These are phyloP conservation scores for Pilophorus perplexus DNA, from an alignment of 2,888 invertebrate genomes.

Conservation along the genomic window DNA sequence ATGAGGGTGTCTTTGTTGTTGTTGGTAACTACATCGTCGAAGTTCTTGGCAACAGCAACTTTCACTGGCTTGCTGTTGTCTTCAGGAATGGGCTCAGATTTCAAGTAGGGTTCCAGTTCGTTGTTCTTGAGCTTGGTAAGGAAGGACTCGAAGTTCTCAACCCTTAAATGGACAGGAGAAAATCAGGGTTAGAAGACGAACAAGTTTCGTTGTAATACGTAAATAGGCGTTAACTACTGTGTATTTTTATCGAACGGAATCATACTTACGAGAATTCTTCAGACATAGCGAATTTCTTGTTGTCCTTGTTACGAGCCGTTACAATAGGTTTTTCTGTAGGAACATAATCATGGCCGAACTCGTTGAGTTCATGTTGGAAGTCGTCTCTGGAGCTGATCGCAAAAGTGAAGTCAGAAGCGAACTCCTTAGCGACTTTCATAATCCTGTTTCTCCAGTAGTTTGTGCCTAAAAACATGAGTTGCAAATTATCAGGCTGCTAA, in stretches of 20 bases:
- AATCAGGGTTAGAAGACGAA: too few relatives aligned
- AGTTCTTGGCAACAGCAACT: constrained; percentile 94
- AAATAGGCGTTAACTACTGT: too few relatives aligned
- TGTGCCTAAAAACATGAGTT: constrained; percentile 59
- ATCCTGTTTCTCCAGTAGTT: constrained; percentile 99
- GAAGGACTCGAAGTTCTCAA: constrained; percentile 82
- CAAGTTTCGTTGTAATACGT: neutral
- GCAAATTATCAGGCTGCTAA: neutral
- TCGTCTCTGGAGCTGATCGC: constrained; percentile 91
- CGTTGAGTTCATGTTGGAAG: constrained; percentile 90
- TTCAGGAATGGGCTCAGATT: constrained; percentile 91
- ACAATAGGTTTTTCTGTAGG: constrained; percentile 87
- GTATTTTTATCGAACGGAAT: too few relatives aligned
- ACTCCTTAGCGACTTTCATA: constrained; percentile 79
- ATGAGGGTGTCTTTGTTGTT: constrained; percentile 89
- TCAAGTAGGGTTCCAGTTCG: constrained; percentile 85
- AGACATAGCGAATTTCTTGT: constrained; percentile 85
- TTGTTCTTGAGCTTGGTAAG: constrained; percentile 77
- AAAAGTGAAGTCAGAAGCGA: constrained; percentile 68
- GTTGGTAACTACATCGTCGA: constrained; percentile 88
- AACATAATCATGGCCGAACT: constrained; percentile 85
- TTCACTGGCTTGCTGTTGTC: constrained; percentile 78
- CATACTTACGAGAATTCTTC: constrained; percentile 85
- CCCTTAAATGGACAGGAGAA: constrained; percentile 47
- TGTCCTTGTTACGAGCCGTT: constrained; percentile 75